A percentile compares a stretch with the other conserved stretches of the same genome.
These are phyloP conservation scores for Tribolium castaneum DNA, from an alignment of 1,140 invertebrate species.

Conservation along the genomic window DNA sequence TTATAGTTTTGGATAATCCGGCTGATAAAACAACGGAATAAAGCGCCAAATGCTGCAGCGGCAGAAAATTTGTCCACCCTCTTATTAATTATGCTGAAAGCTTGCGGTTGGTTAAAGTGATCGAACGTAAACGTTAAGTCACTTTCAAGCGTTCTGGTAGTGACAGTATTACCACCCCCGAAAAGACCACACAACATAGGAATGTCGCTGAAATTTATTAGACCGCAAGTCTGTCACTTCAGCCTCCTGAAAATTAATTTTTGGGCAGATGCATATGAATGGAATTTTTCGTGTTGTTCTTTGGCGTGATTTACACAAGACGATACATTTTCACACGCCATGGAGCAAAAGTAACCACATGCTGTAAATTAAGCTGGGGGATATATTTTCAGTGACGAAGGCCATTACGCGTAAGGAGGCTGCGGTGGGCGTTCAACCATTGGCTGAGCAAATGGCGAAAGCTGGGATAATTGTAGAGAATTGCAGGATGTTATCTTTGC, in stretches of 20 bases:
- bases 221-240: slow-evolving; percentile 10
- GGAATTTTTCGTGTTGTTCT: neutral
- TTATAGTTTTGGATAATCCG: neutral
- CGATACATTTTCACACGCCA: slow-evolving; percentile 24
- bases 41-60: neutral
- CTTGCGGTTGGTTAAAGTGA: neutral
- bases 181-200: slow-evolving; percentile 25
- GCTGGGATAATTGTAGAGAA: slow-evolving; percentile 10
- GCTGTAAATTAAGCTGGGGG: neutral
- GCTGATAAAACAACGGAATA: neutral
- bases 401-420: slow-evolving; percentile 16
- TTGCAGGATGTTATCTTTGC: neutral
- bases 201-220: slow-evolving; percentile 28
- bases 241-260: slow-evolving; percentile 8
- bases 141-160: slow-evolving; percentile 23
- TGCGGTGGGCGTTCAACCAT: neutral
- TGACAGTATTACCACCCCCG: slow-evolving; percentile 5
- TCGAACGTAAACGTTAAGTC: slow-evolving; percentile 12
- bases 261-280: slow-evolving; percentile 5
- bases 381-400: slow-evolving; percentile 4
- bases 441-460: slow-evolving; percentile 13
- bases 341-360: slow-evolving; percentile 15
- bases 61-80: neutral
- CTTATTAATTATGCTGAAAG: slow-evolving; percentile 35
- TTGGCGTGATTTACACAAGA: slow-evolving; percentile 16